Conservation (phyloP, 2,113 vertebrate genomes). For the Peromyscus leucopus region DNA sequence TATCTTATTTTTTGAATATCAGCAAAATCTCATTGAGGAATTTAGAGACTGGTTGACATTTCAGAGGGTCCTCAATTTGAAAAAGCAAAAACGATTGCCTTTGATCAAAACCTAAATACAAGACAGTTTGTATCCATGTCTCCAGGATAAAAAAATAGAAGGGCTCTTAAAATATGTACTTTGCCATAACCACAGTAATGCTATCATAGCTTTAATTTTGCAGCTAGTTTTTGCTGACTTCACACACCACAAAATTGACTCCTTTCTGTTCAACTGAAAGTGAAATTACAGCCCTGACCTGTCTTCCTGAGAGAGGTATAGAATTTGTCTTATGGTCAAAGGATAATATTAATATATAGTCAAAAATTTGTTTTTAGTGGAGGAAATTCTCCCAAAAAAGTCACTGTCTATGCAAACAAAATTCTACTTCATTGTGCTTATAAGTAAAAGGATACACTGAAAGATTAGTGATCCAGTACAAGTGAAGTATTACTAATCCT, state of each 20-base stretch:
- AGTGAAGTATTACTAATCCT: constrained; percentile 20
- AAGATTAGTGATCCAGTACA: neutral
- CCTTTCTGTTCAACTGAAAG: constrained; percentile 74
- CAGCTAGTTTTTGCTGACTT: constrained; percentile 69
- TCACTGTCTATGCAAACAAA: neutral
- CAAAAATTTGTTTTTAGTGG: neutral
- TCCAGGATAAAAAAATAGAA: constrained; percentile 65
- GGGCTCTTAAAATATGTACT: constrained; percentile 59
- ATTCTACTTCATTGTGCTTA: neutral
- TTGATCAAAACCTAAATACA: constrained; percentile 39
- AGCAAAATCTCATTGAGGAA: constrained; percentile 50
- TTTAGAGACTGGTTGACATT: constrained; percentile 54
- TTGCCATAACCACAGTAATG: constrained; percentile 22
- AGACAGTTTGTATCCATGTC: neutral
- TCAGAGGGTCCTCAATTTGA: constrained; percentile 46
- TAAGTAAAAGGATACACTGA: constrained; percentile 50
- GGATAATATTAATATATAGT: constrained; percentile 28
- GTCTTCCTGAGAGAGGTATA: constrained; percentile 50
- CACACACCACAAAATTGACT: constrained; percentile 70
- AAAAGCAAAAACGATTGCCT: neutral
- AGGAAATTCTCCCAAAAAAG: constrained; percentile 55
- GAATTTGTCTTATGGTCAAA: constrained; percentile 70
- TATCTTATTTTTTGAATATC: constrained; percentile 36
- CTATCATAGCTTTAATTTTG: constrained; percentile 69
- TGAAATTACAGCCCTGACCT: constrained; percentile 75